Evolutionary conservation across 2,113 vertebrate species (phyloP).

Genomic region (Carettochelys insculpta): DNA sequence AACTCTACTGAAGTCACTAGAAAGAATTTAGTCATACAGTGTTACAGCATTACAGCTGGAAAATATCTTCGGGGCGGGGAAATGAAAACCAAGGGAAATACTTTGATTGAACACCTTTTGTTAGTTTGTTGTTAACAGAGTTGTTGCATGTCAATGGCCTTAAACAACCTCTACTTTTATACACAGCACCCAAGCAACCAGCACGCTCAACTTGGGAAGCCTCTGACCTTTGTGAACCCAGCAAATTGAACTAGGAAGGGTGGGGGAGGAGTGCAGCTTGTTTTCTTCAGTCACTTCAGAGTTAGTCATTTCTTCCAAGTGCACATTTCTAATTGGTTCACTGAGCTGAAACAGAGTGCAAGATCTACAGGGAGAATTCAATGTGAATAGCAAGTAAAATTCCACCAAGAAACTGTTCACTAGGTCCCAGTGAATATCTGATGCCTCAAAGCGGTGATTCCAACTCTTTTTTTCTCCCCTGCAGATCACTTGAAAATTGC

Average conservation of each 20-base stretch:
- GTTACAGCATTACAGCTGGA: conserved; percentile 44
- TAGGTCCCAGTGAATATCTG: not conserved
- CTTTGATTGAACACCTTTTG: conserved; percentile 40
- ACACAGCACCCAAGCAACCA: not conserved
- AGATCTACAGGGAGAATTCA: not conserved
- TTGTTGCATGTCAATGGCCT: conserved; percentile 18
- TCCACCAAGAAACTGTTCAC: not conserved
- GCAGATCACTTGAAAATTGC: too few relatives aligned
- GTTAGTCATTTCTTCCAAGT: conserved; percentile 9
- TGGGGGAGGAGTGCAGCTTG: not conserved
- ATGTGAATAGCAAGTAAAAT: not conserved
- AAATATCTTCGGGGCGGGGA: conserved; percentile 30
- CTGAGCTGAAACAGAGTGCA: conserved; percentile 1
- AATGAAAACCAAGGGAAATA: conserved; percentile 39
- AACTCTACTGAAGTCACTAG: too few relatives aligned
- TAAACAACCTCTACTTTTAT: not conserved
- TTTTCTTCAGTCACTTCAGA: conserved; percentile 7
- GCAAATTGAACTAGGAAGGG: conserved; percentile 7
- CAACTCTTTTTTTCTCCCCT: too few relatives aligned
- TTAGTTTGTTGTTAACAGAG: conserved; percentile 53
- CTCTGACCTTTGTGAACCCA: not conserved
- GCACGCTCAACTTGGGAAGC: not conserved
- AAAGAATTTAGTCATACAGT: conserved; percentile 45
- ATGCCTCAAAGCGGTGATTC: not conserved
- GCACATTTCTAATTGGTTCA: not conserved